Conservation (phyloP, 2,113 vertebrate species). For the Charina bottae region DNA sequence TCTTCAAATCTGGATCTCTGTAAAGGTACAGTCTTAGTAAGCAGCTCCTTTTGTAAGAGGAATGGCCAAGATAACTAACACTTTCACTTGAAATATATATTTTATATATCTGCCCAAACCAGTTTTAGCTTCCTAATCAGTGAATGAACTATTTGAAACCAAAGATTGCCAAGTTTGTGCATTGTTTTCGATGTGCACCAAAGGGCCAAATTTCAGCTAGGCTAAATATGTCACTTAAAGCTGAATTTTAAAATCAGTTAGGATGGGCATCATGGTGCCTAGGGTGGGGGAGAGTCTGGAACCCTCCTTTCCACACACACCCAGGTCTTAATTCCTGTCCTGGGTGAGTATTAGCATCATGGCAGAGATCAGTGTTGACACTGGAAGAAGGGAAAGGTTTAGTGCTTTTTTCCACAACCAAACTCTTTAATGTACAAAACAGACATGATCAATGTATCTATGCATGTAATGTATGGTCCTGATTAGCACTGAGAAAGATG, state of each 20-base stretch:
- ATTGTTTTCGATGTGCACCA: no score
- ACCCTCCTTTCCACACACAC: neutral
- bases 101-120: neutral
- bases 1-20: no score
- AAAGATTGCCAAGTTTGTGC: no score
- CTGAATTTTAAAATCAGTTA: no score
- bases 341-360: neutral
- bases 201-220: no score
- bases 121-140: neutral
- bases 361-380: neutral
- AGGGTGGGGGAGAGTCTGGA: neutral
- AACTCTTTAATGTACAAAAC: neutral
- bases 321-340: neutral
- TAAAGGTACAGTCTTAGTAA: no score
- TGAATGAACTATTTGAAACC: no score
- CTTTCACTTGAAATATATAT: neutral
- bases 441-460: neutral
- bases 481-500: slow-evolving; percentile 1
- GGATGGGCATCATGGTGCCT: neutral
- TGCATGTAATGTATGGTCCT: neutral
- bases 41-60: neutral
- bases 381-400: neutral
- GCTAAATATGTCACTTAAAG: no score
- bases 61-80: neutral
- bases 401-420: neutral